These are phyloP conservation scores for Noctilio leporinus DNA, from an alignment of 2,113 vertebrate genomes.

Conservation along the genomic window DNA sequence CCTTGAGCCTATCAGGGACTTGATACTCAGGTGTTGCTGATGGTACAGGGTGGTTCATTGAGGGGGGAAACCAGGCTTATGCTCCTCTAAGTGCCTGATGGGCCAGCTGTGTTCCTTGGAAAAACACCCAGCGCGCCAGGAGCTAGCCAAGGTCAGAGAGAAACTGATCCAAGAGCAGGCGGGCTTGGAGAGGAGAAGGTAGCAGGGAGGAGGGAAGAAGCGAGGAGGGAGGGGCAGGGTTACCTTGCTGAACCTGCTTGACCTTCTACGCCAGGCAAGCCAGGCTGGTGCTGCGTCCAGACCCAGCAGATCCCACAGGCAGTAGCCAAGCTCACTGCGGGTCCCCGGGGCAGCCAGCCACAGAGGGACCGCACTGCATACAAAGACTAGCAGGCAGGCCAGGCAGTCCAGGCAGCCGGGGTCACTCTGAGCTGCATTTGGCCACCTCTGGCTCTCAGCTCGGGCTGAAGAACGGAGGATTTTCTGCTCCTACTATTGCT, in stretches of 20 bases:
- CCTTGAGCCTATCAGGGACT: not conserved
- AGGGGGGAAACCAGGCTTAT: not conserved
- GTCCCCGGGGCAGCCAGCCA: not conserved
- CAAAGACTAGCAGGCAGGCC: not conserved
- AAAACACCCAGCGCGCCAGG: not conserved
- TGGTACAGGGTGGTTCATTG: not conserved
- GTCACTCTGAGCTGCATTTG: not conserved
- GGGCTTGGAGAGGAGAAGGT: not conserved
- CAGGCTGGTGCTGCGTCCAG: not conserved
- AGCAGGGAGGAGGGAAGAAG: not conserved
- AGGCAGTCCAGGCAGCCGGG: not conserved
- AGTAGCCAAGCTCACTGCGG: not conserved
- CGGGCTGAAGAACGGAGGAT: not conserved
- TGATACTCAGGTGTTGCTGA: not conserved
- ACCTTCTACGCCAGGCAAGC: not conserved
- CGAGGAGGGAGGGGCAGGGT: not conserved
- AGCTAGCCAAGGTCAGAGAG: not conserved
- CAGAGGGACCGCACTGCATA: accelerated
- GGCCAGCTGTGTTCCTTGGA: not conserved
- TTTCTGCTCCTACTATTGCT: not conserved
- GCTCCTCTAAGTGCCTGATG: not conserved
- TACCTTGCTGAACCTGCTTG: not conserved
- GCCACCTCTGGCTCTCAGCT: not conserved
- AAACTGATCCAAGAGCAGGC: not conserved
- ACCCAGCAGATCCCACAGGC: not conserved